A percentile compares a stretch with the other conserved stretches of the same genome.
Conservation (phyloP, 64 coral and sea anemone species). For the Stichodactyla mertensii region DNA sequence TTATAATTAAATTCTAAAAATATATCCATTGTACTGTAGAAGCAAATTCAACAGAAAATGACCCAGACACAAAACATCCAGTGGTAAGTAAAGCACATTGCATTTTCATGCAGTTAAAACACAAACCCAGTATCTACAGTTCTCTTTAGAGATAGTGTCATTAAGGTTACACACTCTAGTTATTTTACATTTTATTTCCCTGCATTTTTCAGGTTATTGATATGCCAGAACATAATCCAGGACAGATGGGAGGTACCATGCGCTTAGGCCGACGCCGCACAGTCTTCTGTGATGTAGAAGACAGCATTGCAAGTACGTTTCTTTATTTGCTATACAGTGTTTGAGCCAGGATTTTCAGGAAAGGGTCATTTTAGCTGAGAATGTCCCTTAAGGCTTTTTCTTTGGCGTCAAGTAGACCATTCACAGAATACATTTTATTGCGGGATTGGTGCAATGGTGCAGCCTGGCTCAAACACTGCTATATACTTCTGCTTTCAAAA, state of each 20-base stretch:
- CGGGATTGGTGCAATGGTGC: too few relatives aligned
- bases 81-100: constrained; percentile 54
- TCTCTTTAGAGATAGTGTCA: too few relatives aligned
- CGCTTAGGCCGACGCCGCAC: constrained; percentile 85
- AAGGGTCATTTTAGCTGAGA: too few relatives aligned
- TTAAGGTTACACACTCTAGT: too few relatives aligned
- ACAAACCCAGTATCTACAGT: too few relatives aligned
- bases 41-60: constrained; percentile 95
- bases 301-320: constrained; percentile 50
- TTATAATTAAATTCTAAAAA: neutral
- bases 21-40: constrained; percentile 41
- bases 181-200: neutral
- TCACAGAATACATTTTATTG: too few relatives aligned
- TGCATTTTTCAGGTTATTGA: constrained; percentile 68
- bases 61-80: constrained; percentile 78
- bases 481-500: too few relatives aligned
- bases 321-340: neutral
- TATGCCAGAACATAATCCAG: constrained; percentile 98
- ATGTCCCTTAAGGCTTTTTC: too few relatives aligned
- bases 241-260: constrained; percentile 92
- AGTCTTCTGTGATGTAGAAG: constrained; percentile 48
- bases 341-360: too few relatives aligned
- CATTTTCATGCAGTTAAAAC: too few relatives aligned
- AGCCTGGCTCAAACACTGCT: too few relatives aligned
- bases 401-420: too few relatives aligned